Evolutionary conservation across 2,888 invertebrate species (phyloP).

Genomic region (Oscheius myriophilus): DNA sequence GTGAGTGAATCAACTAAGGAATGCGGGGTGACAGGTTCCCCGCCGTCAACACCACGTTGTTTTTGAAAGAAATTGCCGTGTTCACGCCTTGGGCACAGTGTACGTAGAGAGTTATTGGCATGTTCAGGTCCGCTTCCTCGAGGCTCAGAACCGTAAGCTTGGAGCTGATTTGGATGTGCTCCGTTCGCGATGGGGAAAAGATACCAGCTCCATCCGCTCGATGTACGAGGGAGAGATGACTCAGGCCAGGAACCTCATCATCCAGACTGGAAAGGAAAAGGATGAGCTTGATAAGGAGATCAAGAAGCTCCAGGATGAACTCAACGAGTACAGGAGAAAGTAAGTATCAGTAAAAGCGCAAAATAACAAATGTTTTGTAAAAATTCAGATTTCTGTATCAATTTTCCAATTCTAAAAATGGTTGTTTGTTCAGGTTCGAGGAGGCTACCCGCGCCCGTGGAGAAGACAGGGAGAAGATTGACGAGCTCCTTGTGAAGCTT

Average conservation of each 20-base stretch:
- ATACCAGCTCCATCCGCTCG: slow-evolving; percentile 59
- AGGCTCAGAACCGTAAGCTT: slow-evolving; percentile 71
- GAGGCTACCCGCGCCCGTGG: slow-evolving; percentile 64
- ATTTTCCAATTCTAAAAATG: neutral
- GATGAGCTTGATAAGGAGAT: slow-evolving; percentile 54
- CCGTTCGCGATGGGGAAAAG: slow-evolving; percentile 67
- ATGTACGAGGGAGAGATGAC: slow-evolving; percentile 62
- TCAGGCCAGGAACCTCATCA: slow-evolving; percentile 45
- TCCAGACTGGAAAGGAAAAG: slow-evolving; percentile 38
- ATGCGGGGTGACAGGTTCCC: neutral
- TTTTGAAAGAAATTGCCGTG: no score
- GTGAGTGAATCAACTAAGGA: slow-evolving; percentile 34
- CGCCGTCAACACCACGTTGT: no score
- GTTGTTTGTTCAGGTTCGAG: slow-evolving; percentile 61
- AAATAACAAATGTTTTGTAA: no score
- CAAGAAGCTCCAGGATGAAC: slow-evolving; percentile 52
- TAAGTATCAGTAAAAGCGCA: no score
- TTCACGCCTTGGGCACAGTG: neutral
- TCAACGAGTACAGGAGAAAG: slow-evolving; percentile 58
- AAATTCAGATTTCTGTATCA: no score
- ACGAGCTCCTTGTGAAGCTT: slow-evolving; percentile 72
- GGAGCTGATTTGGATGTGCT: slow-evolving; percentile 68
- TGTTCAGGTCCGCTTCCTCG: slow-evolving; percentile 70
- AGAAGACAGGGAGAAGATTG: slow-evolving; percentile 72
- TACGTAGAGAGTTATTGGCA: neutral